Percentiles rank a stretch among this genome's conserved stretches.
These are phyloP conservation scores for Notodonta ziczac DNA, from an alignment of 2,888 invertebrate genomes.

Conservation along the genomic window DNA sequence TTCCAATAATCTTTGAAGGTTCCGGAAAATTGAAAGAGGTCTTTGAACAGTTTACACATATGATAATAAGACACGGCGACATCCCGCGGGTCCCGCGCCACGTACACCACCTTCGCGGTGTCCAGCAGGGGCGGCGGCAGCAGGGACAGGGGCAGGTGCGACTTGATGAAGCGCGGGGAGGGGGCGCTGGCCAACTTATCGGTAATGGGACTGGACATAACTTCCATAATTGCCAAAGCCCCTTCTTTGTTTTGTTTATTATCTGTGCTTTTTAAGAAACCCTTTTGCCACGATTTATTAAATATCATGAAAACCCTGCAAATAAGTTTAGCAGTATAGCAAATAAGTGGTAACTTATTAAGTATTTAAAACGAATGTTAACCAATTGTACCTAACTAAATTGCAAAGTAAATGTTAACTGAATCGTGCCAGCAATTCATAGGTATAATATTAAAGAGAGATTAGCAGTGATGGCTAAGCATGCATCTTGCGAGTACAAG, in stretches of 20 bases:
- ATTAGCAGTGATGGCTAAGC: too few species aligned
- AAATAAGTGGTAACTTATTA: too few species aligned
- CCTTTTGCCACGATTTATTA: not conserved
- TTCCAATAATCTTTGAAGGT: constrained; percentile 4
- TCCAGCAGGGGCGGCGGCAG: constrained; percentile 83
- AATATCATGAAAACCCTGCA: constrained; percentile 4
- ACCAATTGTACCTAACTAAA: too few species aligned
- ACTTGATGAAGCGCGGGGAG: constrained; percentile 38
- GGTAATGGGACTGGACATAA: not conserved
- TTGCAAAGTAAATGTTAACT: too few species aligned
- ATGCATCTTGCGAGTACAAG: too few species aligned
- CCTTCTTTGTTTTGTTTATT: not conserved
- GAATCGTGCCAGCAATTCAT: too few species aligned
- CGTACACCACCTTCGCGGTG: constrained; percentile 85
- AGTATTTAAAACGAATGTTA: too few species aligned
- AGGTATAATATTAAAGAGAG: too few species aligned
- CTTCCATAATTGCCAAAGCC: not conserved
- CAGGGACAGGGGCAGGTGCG: constrained; percentile 88
- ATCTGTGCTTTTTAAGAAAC: not conserved
- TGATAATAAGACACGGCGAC: constrained; percentile 90
- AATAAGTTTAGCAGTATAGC: not conserved
- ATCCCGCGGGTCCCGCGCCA: constrained; percentile 91
- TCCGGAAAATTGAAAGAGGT: not conserved
- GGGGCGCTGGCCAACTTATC: not conserved
- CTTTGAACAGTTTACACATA: constrained; percentile 11